These are phyloP conservation scores for Callithrix jacchus DNA, from an alignment of 2,113 vertebrate species.

Conservation along the genomic window DNA sequence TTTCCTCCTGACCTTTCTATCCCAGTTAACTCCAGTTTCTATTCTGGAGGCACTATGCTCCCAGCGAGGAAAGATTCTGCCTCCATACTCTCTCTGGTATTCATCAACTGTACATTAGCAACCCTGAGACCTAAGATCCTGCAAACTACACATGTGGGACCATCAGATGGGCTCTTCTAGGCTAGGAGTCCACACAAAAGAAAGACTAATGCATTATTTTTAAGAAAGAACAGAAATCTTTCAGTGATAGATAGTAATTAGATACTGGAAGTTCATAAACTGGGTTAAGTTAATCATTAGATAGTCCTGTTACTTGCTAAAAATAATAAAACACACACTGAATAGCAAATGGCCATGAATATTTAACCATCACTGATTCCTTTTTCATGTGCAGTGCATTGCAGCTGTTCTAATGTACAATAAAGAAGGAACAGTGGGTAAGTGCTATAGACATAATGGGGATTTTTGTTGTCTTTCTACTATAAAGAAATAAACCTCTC, in stretches of 20 bases:
- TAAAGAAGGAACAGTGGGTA: background rate
- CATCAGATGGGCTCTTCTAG: background rate
- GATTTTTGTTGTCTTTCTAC: background rate
- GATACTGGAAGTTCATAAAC: conserved; percentile 44
- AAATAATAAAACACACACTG: conserved; percentile 73
- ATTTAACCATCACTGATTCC: conserved; percentile 60
- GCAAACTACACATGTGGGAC: background rate
- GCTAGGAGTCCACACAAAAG: background rate
- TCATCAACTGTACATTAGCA: background rate
- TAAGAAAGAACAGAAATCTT: background rate
- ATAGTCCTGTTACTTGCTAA: conserved; percentile 66
- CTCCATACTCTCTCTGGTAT: background rate
- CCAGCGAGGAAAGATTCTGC: background rate
- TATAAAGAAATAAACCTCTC: background rate
- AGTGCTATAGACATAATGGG: background rate
- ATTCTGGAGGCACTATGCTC: background rate
- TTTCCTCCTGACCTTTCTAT: background rate
- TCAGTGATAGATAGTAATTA: conserved; percentile 46
- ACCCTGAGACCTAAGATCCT: background rate
- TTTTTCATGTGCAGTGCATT: background rate
- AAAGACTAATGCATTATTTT: background rate
- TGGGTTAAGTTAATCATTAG: conserved; percentile 74
- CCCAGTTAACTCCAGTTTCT: background rate
- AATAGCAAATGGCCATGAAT: conserved; percentile 71
- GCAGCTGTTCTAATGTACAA: background rate